phyloP scores from a whole-genome alignment of 2,113 vertebrate genomes.

The Fukomys damarensis region DNA sequence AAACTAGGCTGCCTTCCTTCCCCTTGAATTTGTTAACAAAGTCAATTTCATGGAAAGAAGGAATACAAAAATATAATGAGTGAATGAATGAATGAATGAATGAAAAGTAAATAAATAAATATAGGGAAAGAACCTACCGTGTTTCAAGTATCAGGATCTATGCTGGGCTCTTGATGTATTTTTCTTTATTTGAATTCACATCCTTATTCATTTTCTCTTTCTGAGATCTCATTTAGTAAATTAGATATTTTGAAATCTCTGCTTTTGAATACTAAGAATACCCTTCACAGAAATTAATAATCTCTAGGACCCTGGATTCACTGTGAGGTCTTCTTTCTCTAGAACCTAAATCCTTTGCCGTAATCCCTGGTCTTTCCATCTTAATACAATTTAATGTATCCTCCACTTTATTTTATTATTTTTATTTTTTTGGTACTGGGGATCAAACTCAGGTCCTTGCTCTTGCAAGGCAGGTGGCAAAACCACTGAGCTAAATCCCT shows the following conservation, averaged over 20 bases:
- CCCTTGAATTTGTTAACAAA: background rate
- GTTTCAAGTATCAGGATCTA: background rate
- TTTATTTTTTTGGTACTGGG: no score
- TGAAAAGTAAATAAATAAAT: background rate
- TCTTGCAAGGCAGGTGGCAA: no score
- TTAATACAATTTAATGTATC: background rate
- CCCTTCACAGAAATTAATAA: background rate
- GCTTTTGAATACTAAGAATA: background rate
- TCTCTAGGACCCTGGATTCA: background rate
- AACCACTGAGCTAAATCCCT: no score
- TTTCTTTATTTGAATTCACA: background rate
- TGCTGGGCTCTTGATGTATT: background rate
- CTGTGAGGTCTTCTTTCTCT: background rate
- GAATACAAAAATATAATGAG: background rate
- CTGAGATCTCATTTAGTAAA: background rate
- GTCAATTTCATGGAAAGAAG: background rate
- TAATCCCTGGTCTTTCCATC: accelerated
- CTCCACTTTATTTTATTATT: background rate
- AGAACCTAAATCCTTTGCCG: background rate
- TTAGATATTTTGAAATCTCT: background rate
- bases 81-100: background rate
- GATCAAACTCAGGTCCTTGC: no score
- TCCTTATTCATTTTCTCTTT: background rate
- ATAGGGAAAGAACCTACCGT: background rate
- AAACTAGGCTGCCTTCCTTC: background rate